These are phyloP conservation scores for Notospermus geniculatus DNA, from an alignment of 1,140 invertebrate genomes.

Conservation along the genomic window DNA sequence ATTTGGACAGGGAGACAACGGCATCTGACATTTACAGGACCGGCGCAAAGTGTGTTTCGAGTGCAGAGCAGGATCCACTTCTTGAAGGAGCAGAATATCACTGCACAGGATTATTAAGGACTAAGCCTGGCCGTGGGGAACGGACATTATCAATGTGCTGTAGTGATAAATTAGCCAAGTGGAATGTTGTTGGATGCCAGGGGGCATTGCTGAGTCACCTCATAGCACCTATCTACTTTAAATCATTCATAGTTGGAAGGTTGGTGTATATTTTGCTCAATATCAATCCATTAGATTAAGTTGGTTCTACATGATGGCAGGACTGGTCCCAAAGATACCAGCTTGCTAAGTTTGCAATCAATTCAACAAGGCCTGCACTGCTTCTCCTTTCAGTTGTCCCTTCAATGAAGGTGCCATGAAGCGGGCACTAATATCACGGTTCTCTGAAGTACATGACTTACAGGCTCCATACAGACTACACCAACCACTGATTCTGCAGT, in stretches of 20 bases:
- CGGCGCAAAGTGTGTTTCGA: conserved; percentile 79
- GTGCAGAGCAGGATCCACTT: conserved; percentile 48
- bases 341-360: not conserved
- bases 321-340: not conserved
- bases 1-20: not conserved
- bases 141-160: conserved; percentile 86
- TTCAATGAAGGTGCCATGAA: conserved; percentile 65
- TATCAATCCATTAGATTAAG: not conserved
- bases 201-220: conserved; percentile 75
- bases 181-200: conserved; percentile 84
- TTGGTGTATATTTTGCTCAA: conserved; percentile 25
- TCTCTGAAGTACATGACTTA: conserved; percentile 16
- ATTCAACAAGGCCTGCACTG: not conserved
- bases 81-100: conserved; percentile 67
- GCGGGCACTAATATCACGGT: conserved; percentile 60
- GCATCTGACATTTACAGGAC: conserved; percentile 73
- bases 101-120: conserved; percentile 70
- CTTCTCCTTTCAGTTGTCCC: conserved; percentile 55
- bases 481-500: conserved; percentile 46
- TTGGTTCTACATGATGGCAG: not conserved
- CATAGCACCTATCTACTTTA: conserved; percentile 70
- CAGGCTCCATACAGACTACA: conserved; percentile 24
- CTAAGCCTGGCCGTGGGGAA: conserved; percentile 89
- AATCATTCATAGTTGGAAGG: conserved; percentile 69
- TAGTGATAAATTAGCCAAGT: conserved; percentile 88